A percentile compares a stretch with the other conserved stretches of the same genome.
These are phyloP conservation scores for Melanerpes aurifrons DNA, from an alignment of 2,113 vertebrate species.

Conservation along the genomic window DNA sequence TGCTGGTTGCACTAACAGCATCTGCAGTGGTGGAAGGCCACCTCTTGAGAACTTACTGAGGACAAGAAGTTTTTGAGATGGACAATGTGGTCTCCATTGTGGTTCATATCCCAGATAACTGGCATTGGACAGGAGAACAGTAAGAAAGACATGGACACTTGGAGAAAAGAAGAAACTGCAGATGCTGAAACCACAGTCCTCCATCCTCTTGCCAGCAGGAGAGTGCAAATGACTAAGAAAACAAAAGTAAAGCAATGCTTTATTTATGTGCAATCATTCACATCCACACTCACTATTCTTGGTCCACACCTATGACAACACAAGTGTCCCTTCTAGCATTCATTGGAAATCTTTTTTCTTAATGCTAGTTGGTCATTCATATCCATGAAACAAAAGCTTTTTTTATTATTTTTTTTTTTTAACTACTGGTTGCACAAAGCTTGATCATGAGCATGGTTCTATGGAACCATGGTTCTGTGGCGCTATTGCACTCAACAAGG, in stretches of 20 bases:
- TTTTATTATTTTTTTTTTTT: not conserved
- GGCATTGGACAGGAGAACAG: not conserved
- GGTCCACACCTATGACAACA: not conserved
- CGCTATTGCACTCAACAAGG: not conserved
- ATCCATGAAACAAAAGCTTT: not conserved
- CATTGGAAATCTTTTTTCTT: not conserved
- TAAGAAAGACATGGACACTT: not conserved
- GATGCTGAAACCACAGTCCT: not conserved
- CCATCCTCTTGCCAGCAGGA: not conserved
- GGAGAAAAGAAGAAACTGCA: not conserved
- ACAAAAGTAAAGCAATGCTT: not conserved
- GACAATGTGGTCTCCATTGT: not conserved
- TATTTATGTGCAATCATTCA: not conserved
- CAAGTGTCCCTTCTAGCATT: not conserved
- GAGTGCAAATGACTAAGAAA: not conserved
- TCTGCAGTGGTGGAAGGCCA: not conserved
- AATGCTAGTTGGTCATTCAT: not conserved
- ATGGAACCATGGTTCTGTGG: not conserved
- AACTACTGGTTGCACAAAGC: not conserved
- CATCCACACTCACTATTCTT: not conserved
- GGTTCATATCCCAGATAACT: not conserved
- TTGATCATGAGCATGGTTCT: not conserved
- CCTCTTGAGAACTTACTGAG: not conserved
- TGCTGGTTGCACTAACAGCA: not conserved
- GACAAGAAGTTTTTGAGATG: not conserved